Evolutionary conservation across 2,888 invertebrate species (phyloP).

Genomic region (Pachymerium ferrugineum): DNA sequence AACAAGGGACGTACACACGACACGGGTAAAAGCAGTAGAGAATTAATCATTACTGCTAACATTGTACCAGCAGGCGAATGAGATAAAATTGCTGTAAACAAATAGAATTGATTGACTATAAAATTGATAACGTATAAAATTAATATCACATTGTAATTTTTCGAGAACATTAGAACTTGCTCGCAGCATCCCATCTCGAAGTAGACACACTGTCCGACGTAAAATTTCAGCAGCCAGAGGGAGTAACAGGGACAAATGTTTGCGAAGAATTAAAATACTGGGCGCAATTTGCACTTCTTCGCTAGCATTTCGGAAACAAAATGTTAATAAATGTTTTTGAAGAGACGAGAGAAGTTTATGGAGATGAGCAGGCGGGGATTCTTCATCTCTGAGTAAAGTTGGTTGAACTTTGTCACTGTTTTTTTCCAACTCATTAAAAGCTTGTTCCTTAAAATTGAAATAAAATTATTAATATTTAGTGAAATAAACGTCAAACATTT

Average conservation of each 20-base stretch:
- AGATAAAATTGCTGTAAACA: conserved; percentile 50
- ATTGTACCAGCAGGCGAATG: conserved; percentile 57
- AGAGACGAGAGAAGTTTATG: conserved; percentile 55
- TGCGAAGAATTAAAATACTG: conserved; percentile 44
- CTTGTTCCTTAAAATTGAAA: conserved; percentile 44
- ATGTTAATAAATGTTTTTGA: conserved; percentile 57
- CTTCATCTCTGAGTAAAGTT: conserved; percentile 32
- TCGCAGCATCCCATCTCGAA: neutral
- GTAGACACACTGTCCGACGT: conserved; percentile 33
- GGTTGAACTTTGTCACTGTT: conserved; percentile 36
- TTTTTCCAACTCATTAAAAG: conserved; percentile 45
- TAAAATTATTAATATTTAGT: neutral
- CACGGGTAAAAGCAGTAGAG: conserved; percentile 55
- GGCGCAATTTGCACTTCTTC: conserved; percentile 47
- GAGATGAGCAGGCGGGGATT: conserved; percentile 48
- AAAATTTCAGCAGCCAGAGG: conserved; percentile 44
- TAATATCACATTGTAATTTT: neutral
- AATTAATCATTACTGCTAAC: conserved; percentile 55
- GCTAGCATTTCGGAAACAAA: conserved; percentile 44
- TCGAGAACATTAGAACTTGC: neutral
- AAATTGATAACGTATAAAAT: neutral
- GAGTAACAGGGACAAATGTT: conserved; percentile 46
- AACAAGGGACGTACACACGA: conserved; percentile 45
- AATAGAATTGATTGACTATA: conserved; percentile 22
- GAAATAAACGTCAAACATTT: neutral